These are phyloP conservation scores for Phaethornis superciliosus DNA, from an alignment of 2,113 vertebrate species.

Conservation along the genomic window DNA sequence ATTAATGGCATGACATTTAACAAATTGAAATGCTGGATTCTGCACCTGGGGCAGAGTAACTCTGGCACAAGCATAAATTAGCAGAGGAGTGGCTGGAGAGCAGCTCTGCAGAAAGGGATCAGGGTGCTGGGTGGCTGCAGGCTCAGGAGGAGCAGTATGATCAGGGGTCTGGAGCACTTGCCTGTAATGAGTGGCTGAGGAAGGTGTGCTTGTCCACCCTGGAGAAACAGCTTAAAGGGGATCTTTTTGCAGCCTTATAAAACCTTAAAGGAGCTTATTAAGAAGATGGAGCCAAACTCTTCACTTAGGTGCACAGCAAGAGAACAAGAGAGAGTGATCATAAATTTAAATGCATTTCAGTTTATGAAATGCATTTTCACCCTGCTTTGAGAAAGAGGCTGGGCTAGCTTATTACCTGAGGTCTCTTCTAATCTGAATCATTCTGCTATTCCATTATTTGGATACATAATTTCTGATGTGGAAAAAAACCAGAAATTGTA, in stretches of 20 bases:
- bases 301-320: background rate
- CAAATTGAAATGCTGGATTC: too few relatives aligned
- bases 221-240: background rate
- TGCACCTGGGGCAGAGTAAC: fast-evolving
- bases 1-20: background rate
- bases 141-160: background rate
- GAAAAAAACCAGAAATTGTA: background rate
- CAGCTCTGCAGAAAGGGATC: background rate
- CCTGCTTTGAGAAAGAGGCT: background rate
- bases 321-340: background rate
- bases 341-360: background rate
- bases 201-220: background rate
- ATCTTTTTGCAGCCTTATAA: background rate
- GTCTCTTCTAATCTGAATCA: background rate
- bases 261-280: background rate
- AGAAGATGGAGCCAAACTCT: background rate
- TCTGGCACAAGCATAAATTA: fast-evolving
- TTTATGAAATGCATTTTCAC: background rate
- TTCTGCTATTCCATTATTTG: background rate
- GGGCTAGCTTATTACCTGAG: background rate
- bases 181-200: background rate
- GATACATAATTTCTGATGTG: background rate
- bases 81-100: background rate
- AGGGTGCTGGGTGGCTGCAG: too few relatives aligned
- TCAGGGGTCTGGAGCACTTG: background rate